A percentile compares a stretch with the other conserved stretches of the same genome.
Evolutionary conservation across 92 coral and sea anemone genomes (phyloP).

Genomic region (Plumapathes pennacea): DNA sequence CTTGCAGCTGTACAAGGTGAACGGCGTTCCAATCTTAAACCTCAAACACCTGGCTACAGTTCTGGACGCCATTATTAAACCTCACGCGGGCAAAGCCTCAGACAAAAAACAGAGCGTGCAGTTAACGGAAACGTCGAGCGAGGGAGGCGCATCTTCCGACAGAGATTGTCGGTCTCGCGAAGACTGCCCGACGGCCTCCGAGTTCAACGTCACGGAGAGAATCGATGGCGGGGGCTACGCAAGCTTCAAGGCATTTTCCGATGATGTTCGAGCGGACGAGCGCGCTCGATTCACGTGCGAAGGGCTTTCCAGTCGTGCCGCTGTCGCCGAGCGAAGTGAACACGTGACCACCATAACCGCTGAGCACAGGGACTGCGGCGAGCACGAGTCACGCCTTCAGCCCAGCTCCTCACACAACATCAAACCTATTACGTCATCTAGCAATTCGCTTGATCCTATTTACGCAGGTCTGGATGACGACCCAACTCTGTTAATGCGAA

Average conservation of each 20-base stretch:
- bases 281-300: conserved; percentile 39
- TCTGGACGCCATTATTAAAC: conserved; percentile 64
- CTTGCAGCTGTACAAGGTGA: conserved; percentile 77
- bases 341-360: conserved; percentile 44
- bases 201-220: conserved; percentile 14
- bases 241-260: conserved; percentile 11
- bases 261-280: conserved; percentile 11
- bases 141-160: neutral
- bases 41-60: conserved; percentile 73
- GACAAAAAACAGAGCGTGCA: neutral
- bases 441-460: conserved; percentile 28
- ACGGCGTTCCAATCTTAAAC: conserved; percentile 72
- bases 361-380: conserved; percentile 40
- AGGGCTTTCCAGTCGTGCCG: conserved; percentile 37
- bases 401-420: conserved; percentile 1
- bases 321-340: conserved; percentile 22
- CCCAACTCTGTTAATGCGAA: conserved; percentile 66
- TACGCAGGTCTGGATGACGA: conserved; percentile 69
- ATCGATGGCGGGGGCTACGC: conserved; percentile 1
- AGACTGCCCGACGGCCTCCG: conserved; percentile 6
- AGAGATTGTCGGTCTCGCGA: neutral
- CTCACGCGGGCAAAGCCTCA: conserved; percentile 26
- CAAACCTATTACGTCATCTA: conserved; percentile 13
- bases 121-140: neutral
- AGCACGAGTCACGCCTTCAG: conserved; percentile 13